Evolutionary conservation across 2,888 invertebrate species (phyloP).

Genomic region (Chaetoderma sp.): DNA sequence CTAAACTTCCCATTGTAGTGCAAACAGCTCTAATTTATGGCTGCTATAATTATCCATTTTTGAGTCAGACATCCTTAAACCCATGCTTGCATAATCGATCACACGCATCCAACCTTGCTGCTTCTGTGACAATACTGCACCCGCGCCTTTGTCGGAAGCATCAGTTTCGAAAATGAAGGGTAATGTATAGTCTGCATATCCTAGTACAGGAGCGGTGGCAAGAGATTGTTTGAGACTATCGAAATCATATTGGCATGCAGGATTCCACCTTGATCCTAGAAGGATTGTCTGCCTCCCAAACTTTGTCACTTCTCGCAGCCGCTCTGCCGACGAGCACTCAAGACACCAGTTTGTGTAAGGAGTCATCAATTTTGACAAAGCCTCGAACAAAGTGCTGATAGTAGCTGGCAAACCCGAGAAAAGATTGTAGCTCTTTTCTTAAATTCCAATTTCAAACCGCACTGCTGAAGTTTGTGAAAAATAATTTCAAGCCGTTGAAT

Average conservation of each 20-base stretch:
- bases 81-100: not conserved
- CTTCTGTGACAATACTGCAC: not conserved
- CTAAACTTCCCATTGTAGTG: conserved; percentile 1
- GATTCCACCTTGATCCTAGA: not conserved
- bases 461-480: not conserved
- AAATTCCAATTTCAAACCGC: not conserved
- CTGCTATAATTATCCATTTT: not conserved
- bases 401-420: no score
- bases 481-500: not conserved
- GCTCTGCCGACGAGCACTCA: no score
- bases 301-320: no score
- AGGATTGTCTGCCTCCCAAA: not conserved
- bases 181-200: no score
- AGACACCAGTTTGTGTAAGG: no score
- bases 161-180: not conserved
- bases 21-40: not conserved
- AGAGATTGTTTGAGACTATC: no score
- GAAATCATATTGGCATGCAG: no score
- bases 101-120: not conserved
- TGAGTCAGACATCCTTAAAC: not conserved
- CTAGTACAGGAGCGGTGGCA: no score
- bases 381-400: no score
- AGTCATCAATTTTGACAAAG: no score
- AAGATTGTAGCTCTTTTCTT: no score
- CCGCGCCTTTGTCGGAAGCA: not conserved